Base-by-base conservation (phyloP, 2,797 vertebrate species). In the Caiman crocodilus region DNA sequence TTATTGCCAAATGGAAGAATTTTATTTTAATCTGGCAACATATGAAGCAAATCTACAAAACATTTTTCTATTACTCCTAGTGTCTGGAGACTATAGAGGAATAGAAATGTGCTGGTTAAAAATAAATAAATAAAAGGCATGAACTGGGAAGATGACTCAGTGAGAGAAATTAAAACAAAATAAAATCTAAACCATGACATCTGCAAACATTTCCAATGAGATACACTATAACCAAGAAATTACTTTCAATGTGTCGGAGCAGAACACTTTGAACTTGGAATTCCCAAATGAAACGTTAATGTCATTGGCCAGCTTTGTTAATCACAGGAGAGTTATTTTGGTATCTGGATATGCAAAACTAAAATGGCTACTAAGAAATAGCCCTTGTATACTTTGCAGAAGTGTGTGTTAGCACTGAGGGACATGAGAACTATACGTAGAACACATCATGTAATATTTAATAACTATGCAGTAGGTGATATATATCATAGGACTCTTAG, bases 1-100 rank as follows among this genome's bases (percentile, higher is more conserved):
- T 87, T 91, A 76, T 5, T 87, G 12, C 4, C 71, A 79, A 89
- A 76, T 0, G 3, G 18, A 89, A 85, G 4, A 81, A 9, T 8
- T 85, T 75, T 79, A 76, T 76, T 95, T 94, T 80, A 84, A 79
- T 63, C 14, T 65, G 21, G 4, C 84, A 91, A 90, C 90, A 32
- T 3, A 74, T 65, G 13, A 88, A 89, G 67, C 67, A 60, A 50
- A 56, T 88, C 25, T 74, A 28, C 1, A 71, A 67, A 91, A n/a
- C 1, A 30, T 83, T 59, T 82, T 55, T 14, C n/a, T 69, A 59
- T 59, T 73, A 11, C 4, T 74, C 3, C 25, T 63, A 88, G 32
- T 67, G 76, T 35, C 64, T 67, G 87, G 67, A 73, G 42, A 59
- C 3, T 14, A 16, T 17, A 58, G 14, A 78, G 13, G 80, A 89